Conservation (phyloP, 2,113 vertebrate species). For the Psammodynastes pulverulentus region DNA sequence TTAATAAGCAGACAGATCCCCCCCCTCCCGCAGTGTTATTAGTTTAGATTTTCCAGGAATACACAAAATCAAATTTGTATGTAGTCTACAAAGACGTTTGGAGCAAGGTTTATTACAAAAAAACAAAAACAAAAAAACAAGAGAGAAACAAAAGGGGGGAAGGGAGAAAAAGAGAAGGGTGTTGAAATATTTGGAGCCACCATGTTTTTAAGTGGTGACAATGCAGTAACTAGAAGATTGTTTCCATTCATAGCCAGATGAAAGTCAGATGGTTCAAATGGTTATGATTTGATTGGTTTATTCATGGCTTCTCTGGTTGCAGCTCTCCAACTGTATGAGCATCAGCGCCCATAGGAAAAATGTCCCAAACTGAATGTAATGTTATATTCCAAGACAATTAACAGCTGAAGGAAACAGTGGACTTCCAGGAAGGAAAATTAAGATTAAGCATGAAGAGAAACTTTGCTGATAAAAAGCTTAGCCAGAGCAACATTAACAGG, state of each 20-base stretch:
- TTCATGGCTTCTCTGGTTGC: neutral
- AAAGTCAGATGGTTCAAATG: neutral
- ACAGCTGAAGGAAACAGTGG: neutral
- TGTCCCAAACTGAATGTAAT: neutral
- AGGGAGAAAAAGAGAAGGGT: neutral
- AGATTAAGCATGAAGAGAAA: conserved; percentile 11
- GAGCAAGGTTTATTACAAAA: neutral
- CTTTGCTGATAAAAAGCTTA: neutral
- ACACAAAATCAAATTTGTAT: neutral
- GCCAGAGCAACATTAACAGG: neutral
- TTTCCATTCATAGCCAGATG: neutral
- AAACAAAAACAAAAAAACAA: neutral
- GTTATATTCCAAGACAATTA: neutral
- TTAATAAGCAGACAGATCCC: neutral
- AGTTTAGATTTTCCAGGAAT: neutral
- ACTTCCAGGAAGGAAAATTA: neutral
- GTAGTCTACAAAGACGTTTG: neutral
- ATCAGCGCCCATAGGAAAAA: neutral
- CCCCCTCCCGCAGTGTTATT: neutral
- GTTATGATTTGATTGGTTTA: neutral
- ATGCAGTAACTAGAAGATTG: neutral
- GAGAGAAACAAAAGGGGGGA: neutral
- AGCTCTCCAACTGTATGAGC: neutral
- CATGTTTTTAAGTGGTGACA: neutral
- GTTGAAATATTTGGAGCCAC: neutral